Evolutionary conservation across 2,888 invertebrate species (phyloP).

Genomic region (Epirrhoe tristata): DNA sequence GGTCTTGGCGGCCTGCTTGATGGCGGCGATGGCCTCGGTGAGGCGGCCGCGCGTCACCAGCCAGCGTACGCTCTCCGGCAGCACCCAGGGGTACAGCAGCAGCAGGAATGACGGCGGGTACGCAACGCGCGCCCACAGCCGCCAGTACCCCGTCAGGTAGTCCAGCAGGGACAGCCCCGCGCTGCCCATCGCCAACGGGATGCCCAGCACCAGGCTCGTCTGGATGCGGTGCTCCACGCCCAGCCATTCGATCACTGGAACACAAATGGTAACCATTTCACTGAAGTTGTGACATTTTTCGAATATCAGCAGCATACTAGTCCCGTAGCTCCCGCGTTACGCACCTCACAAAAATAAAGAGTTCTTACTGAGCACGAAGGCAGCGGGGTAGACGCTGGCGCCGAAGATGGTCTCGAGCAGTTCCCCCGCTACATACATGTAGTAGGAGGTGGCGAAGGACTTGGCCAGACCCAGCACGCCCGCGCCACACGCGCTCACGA

Average conservation of each 20-base stretch:
- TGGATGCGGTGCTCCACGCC: conserved; percentile 90
- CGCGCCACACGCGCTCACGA: conserved; percentile 78
- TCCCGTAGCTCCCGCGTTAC: not conserved
- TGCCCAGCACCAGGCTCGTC: conserved; percentile 89
- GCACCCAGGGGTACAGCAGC: conserved; percentile 88
- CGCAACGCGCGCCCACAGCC: conserved; percentile 87
- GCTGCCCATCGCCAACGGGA: conserved; percentile 90
- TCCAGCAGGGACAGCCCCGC: conserved; percentile 88
- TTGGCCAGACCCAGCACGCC: conserved; percentile 82
- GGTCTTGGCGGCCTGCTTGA: conserved; percentile 86
- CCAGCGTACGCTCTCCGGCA: conserved; percentile 92
- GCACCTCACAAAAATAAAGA: conserved; percentile 15
- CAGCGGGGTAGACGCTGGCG: conserved; percentile 85
- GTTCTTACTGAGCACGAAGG: conserved; percentile 85
- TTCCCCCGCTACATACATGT: conserved; percentile 80
- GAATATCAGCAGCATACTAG: not conserved
- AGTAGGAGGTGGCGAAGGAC: conserved; percentile 83
- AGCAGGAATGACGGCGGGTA: conserved; percentile 90
- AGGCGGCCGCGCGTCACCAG: conserved; percentile 87
- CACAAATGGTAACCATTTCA: not conserved
- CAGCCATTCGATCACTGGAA: conserved; percentile 91
- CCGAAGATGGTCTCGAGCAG: conserved; percentile 84
- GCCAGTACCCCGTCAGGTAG: conserved; percentile 89
- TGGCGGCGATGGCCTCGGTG: conserved; percentile 86
- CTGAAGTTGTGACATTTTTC: not conserved